Percentiles rank a stretch among this genome's conserved stretches.
Evolutionary conservation across 2,113 vertebrate genomes (phyloP).

Genomic region (Urocynchramus pylzowi): DNA sequence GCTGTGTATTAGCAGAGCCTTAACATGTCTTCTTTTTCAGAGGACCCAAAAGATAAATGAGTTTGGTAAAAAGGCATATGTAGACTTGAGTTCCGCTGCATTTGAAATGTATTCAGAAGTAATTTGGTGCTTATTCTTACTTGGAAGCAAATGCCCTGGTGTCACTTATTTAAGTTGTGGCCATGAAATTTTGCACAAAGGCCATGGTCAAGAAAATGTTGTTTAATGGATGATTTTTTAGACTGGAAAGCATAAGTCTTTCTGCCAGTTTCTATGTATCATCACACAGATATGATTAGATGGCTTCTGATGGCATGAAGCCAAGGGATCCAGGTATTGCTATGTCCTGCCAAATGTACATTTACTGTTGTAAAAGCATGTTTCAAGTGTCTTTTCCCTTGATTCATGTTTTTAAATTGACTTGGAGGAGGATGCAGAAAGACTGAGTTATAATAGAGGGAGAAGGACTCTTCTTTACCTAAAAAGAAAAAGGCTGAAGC

Average conservation of each 20-base stretch:
- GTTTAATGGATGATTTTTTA: neutral
- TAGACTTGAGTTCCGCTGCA: neutral
- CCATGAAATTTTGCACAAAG: neutral
- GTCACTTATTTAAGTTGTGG: neutral
- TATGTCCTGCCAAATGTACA: neutral
- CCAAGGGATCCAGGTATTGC: neutral
- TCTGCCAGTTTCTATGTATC: neutral
- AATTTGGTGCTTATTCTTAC: neutral
- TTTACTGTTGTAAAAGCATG: neutral
- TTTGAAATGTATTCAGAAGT: neutral
- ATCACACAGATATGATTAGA: neutral
- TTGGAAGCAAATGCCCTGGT: neutral
- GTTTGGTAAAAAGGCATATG: neutral
- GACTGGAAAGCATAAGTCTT: neutral
- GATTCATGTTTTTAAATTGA: slow-evolving; percentile 12
- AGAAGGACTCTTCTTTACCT: neutral
- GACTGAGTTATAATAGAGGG: neutral
- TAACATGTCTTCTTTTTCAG: neutral
- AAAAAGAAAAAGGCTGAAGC: neutral
- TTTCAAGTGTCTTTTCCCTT: neutral
- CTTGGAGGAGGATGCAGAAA: neutral
- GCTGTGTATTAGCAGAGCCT: neutral
- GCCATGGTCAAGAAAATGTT: neutral
- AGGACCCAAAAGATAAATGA: neutral
- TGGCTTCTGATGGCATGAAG: neutral